Evolutionary conservation across 2,888 invertebrate species (phyloP).

Genomic region (Monoplex corrugatus): DNA sequence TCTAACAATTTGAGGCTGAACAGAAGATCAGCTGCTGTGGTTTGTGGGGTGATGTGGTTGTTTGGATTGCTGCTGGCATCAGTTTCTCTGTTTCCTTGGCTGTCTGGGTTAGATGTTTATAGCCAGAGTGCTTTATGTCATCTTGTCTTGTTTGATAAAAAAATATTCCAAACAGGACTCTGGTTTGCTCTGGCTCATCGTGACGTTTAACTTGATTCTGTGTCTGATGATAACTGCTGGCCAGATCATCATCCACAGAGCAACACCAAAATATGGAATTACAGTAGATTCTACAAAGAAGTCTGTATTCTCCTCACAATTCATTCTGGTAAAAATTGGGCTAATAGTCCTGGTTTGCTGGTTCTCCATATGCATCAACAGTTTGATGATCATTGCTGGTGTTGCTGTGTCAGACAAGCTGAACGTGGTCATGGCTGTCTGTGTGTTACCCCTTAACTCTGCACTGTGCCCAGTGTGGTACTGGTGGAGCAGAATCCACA

Average conservation of each 20-base stretch:
- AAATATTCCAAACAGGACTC: constrained; percentile 78
- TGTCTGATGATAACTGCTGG: constrained; percentile 76
- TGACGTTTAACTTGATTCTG: constrained; percentile 73
- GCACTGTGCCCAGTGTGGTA: too few species aligned
- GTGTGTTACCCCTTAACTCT: constrained; percentile 30
- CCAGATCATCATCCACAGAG: constrained; percentile 76
- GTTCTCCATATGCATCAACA: constrained; percentile 24
- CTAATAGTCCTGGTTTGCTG: constrained; percentile 14
- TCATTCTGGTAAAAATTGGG: neutral
- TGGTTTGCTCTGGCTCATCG: constrained; percentile 76
- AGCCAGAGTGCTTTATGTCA: constrained; percentile 76
- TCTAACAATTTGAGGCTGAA: too few species aligned
- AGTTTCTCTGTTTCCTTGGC: constrained; percentile 71
- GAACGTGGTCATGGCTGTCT: neutral
- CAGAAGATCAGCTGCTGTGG: constrained; percentile 65
- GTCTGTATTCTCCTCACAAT: neutral
- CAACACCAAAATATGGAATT: constrained; percentile 52
- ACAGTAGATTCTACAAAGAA: neutral
- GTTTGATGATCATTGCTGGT: neutral
- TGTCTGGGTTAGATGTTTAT: constrained; percentile 67
- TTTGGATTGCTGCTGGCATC: constrained; percentile 69
- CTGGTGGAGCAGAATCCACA: too few species aligned
- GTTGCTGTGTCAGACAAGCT: neutral
- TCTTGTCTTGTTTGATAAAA: constrained; percentile 78
- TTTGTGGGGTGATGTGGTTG: constrained; percentile 69